Conservation (phyloP, 2,888 invertebrate species). For the Drosophila testacea region DNA sequence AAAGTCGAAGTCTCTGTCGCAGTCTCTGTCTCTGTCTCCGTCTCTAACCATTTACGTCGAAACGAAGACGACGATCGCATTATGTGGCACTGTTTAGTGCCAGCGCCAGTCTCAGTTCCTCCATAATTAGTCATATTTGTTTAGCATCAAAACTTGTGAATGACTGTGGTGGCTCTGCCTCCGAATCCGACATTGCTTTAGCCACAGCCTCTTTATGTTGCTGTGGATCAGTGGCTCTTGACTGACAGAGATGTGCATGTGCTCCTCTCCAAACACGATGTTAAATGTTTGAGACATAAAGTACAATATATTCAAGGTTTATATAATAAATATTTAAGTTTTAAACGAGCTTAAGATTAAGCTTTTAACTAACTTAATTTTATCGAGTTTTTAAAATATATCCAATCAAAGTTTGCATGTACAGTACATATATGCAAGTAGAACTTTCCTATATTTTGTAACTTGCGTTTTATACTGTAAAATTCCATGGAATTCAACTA, state of each 20-base stretch:
- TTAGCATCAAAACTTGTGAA: constrained; percentile 80
- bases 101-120: constrained; percentile 69
- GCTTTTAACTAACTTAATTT: background rate
- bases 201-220: constrained; percentile 8
- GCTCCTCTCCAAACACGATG: background rate
- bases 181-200: background rate
- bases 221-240: constrained; percentile 38
- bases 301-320: background rate
- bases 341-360: background rate
- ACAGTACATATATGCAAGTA: too few species aligned
- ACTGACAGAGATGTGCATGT: constrained; percentile 36
- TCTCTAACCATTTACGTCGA: constrained; percentile 72
- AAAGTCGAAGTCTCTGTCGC: constrained; percentile 22
- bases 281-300: background rate
- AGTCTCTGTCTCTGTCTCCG: constrained; percentile 23
- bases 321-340: too few species aligned
- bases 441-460: background rate
- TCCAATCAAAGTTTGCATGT: background rate
- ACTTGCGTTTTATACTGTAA: background rate
- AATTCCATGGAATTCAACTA: too few species aligned
- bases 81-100: constrained; percentile 79
- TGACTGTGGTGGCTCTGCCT: constrained; percentile 54
- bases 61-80: constrained; percentile 78
- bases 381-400: too few species aligned
- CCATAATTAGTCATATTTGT: constrained; percentile 80